Evolutionary conservation across 2,113 vertebrate species (phyloP).

Genomic region (Neomonachus schauinslandi): DNA sequence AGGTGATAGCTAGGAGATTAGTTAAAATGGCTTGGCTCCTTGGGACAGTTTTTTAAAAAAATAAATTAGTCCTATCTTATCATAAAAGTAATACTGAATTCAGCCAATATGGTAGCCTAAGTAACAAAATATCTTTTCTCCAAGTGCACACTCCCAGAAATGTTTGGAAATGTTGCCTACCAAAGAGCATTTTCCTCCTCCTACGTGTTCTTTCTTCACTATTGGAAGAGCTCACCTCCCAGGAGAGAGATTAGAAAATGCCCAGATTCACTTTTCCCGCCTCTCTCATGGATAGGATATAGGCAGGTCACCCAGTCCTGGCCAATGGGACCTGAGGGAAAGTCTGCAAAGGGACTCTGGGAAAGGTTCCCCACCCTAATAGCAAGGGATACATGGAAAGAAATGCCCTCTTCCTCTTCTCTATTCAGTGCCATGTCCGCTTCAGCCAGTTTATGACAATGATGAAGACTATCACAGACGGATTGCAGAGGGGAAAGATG

Average conservation of each 20-base stretch:
- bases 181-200: background rate
- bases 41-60: background rate
- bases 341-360: background rate
- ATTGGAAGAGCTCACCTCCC: background rate
- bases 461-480: background rate
- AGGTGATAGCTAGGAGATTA: background rate
- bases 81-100: background rate
- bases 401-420: background rate
- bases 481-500: background rate
- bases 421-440: background rate
- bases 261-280: background rate
- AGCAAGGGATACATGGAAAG: background rate
- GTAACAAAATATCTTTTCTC: background rate
- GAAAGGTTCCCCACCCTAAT: background rate
- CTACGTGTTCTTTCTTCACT: background rate
- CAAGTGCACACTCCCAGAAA: background rate
- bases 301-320: background rate
- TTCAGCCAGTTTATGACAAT: background rate
- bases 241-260: background rate
- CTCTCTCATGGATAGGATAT: background rate
- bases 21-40: background rate
- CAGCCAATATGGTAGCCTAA: background rate
- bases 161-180: background rate
- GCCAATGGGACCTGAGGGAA: background rate
- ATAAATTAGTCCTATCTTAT: background rate